A percentile compares a stretch with the other conserved stretches of the same genome.
phyloP scores from a whole-genome alignment of 2,888 invertebrate species.

The Lasioglossum marginatum region DNA sequence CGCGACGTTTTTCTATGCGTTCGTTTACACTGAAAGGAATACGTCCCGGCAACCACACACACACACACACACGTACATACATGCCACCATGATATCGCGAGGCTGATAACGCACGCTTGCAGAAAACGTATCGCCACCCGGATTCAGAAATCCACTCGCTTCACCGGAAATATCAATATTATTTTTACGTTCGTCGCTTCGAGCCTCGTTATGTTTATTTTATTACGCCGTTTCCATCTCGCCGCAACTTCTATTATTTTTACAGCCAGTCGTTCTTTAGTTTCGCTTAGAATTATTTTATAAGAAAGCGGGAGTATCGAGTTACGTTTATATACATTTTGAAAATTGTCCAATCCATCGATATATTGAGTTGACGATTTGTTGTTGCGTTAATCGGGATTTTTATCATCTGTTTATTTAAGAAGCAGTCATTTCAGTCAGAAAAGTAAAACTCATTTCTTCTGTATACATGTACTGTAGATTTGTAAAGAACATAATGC shows the following conservation, averaged over 20 bases:
- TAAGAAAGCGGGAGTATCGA: not conserved
- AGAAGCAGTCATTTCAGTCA: too few species aligned
- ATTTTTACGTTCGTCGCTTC: not conserved
- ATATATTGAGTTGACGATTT: too few species aligned
- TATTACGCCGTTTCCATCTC: not conserved
- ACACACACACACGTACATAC: not conserved
- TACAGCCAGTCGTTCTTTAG: not conserved
- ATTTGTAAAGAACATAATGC: too few species aligned
- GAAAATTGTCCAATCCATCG: too few species aligned
- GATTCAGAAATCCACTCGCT: not conserved
- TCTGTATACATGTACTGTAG: too few species aligned
- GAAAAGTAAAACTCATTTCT: too few species aligned
- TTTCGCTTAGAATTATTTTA: not conserved
- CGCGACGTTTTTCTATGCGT: not conserved
- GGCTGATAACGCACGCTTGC: not conserved
- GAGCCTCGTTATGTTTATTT: not conserved
- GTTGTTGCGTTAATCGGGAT: too few species aligned
- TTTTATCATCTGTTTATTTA: too few species aligned
- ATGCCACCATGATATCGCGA: not conserved
- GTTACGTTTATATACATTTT: not conserved
- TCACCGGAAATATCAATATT: not conserved
- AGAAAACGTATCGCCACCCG: not conserved
- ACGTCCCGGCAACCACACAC: not conserved
- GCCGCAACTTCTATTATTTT: not conserved
- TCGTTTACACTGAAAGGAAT: conserved; percentile 30